These are phyloP conservation scores for Saccostrea glomerata DNA, from an alignment of 1,140 invertebrate genomes.

Conservation along the genomic window DNA sequence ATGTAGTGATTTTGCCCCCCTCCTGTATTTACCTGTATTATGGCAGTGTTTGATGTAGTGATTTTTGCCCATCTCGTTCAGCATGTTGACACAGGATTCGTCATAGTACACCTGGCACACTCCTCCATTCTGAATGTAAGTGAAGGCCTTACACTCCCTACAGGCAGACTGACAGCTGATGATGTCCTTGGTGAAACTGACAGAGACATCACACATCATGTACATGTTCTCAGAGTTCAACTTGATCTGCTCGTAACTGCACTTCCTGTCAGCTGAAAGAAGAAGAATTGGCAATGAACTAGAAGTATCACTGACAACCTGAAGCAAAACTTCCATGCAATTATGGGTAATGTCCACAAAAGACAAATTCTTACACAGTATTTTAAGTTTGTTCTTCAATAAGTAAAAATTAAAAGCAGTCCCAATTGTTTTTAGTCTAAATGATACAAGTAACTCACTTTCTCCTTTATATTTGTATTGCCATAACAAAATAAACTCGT, in stretches of 20 bases:
- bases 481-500: too few relatives aligned
- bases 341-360: too few relatives aligned
- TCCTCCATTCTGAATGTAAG: slow-evolving; percentile 36
- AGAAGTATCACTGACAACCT: too few relatives aligned
- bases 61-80: slow-evolving; percentile 43
- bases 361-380: too few relatives aligned
- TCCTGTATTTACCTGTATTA: slow-evolving; percentile 2
- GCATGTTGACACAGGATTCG: slow-evolving; percentile 50
- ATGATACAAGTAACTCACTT: too few relatives aligned
- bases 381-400: too few relatives aligned
- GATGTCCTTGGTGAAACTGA: background rate
- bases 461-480: too few relatives aligned
- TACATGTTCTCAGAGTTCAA: slow-evolving; percentile 47
- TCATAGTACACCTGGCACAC: slow-evolving; percentile 48
- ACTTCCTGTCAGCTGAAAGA: slow-evolving; percentile 21
- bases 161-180: slow-evolving; percentile 46
- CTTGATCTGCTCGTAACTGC: slow-evolving; percentile 50
- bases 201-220: slow-evolving; percentile 47
- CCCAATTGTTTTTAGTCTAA: too few relatives aligned
- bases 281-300: background rate
- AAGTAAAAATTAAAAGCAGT: too few relatives aligned
- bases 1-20: background rate
- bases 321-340: too few relatives aligned
- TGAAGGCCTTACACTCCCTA: slow-evolving; percentile 53
- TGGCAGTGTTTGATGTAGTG: slow-evolving; percentile 50